These are phyloP conservation scores for Synanthedon formicaeformis DNA, from an alignment of 2,888 invertebrate species.

Conservation along the genomic window DNA sequence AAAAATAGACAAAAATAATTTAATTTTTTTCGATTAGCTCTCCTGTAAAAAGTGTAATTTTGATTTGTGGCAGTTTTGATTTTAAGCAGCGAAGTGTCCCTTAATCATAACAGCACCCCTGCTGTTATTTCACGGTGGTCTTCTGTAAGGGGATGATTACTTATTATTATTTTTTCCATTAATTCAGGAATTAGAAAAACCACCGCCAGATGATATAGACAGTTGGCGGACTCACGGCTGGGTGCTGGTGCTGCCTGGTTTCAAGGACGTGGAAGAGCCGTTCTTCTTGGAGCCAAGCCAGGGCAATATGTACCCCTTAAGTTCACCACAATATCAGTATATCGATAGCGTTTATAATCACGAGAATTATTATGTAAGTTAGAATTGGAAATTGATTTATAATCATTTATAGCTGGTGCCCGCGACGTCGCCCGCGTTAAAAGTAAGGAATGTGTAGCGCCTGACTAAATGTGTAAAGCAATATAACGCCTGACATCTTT, in stretches of 20 bases:
- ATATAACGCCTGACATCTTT: no score
- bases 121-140: no score
- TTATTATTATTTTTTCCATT: neutral
- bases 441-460: no score
- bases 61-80: no score
- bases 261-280: conserved; percentile 70
- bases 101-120: no score
- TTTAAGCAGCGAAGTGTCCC: no score
- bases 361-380: conserved; percentile 82
- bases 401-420: neutral
- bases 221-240: conserved; percentile 85
- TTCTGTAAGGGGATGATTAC: no score
- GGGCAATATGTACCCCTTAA: conserved; percentile 73
- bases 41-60: no score
- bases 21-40: no score
- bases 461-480: no score
- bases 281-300: conserved; percentile 90
- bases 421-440: no score
- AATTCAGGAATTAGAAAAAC: conserved; percentile 72
- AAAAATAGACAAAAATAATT: no score
- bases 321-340: conserved; percentile 75
- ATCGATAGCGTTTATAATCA: conserved; percentile 90
- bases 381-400: neutral
- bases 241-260: conserved; percentile 77
- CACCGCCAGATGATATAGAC: conserved; percentile 74